Evolutionary conservation across 1,140 invertebrate genomes (phyloP).

Genomic region (Bombus confusus): DNA sequence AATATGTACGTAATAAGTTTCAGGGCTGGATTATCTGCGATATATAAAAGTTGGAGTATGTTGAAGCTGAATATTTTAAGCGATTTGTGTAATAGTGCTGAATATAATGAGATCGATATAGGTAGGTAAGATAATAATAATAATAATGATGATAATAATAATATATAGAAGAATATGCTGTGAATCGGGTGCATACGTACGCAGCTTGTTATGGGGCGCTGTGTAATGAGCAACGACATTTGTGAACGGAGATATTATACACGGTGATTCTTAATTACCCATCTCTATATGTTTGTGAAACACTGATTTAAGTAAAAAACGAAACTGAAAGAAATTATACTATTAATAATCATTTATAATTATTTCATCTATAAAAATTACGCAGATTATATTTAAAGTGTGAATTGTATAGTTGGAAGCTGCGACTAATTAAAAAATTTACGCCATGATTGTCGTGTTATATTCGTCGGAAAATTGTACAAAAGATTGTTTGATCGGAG

Average conservation of each 20-base stretch:
- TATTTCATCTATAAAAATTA: too few relatives aligned
- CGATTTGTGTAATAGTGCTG: slow-evolving; percentile 65
- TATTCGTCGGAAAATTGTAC: not conserved
- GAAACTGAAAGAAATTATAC: not conserved
- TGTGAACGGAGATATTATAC: not conserved
- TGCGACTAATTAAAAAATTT: not conserved
- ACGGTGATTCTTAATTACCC: not conserved
- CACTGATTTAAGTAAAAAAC: too few relatives aligned
- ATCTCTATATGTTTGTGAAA: not conserved
- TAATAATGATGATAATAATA: slow-evolving; percentile 42
- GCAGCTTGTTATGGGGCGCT: slow-evolving; percentile 49
- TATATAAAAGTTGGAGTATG: slow-evolving; percentile 63
- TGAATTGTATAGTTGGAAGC: not conserved
- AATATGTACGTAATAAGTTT: slow-evolving; percentile 58
- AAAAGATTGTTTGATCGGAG: not conserved
- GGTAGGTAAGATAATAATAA: slow-evolving; percentile 59
- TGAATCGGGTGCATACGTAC: slow-evolving; percentile 52
- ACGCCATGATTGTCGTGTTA: too few relatives aligned
- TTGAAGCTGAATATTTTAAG: slow-evolving; percentile 71
- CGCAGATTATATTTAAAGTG: not conserved
- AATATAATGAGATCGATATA: slow-evolving; percentile 68
- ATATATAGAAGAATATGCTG: slow-evolving; percentile 70
- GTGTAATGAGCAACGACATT: not conserved
- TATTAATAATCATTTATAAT: too few relatives aligned
- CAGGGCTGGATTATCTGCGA: slow-evolving; percentile 56